These are phyloP conservation scores for Pelochelys cantorii DNA, from an alignment of 2,797 vertebrate genomes.

Conservation along the genomic window DNA sequence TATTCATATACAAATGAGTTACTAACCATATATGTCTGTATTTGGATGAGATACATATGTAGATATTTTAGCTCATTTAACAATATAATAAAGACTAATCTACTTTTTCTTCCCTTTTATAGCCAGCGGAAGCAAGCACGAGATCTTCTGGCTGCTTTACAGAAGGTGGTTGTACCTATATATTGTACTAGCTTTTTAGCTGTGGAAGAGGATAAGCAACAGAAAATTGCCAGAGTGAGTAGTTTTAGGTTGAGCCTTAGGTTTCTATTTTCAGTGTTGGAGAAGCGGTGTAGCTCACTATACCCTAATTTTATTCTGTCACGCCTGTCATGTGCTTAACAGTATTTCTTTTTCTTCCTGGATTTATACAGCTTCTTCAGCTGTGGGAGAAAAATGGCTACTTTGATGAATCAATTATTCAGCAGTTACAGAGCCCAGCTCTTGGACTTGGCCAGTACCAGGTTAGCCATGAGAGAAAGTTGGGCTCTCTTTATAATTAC, in stretches of 20 bases:
- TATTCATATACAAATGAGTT: neutral
- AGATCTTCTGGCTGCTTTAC: constrained; percentile 93
- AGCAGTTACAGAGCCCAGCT: constrained; percentile 95
- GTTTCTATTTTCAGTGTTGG: neutral
- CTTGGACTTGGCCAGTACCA: constrained; percentile 97
- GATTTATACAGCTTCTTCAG: constrained; percentile 88
- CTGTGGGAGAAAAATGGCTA: constrained; percentile 99
- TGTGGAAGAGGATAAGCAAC: constrained; percentile 98
- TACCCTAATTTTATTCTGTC: neutral
- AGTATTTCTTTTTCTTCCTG: neutral
- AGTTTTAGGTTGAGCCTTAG: neutral
- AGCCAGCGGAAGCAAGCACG: constrained; percentile 98
- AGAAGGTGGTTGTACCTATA: constrained; percentile 98
- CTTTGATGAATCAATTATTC: constrained; percentile 96
- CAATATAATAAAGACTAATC: constrained; percentile 1
- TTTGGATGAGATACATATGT: neutral
- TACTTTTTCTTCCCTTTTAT: constrained; percentile 52
- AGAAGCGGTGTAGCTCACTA: neutral
- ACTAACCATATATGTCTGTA: neutral
- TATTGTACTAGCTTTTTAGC: constrained; percentile 98
- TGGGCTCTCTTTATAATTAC: fast-evolving
- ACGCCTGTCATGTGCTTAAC: neutral
- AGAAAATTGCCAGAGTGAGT: constrained; percentile 95
- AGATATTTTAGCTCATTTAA: fast-evolving
- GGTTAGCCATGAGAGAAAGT: constrained; percentile 75